These are phyloP conservation scores for Trissolcus japonicus DNA, from an alignment of 2,888 invertebrate genomes.

Conservation along the genomic window DNA sequence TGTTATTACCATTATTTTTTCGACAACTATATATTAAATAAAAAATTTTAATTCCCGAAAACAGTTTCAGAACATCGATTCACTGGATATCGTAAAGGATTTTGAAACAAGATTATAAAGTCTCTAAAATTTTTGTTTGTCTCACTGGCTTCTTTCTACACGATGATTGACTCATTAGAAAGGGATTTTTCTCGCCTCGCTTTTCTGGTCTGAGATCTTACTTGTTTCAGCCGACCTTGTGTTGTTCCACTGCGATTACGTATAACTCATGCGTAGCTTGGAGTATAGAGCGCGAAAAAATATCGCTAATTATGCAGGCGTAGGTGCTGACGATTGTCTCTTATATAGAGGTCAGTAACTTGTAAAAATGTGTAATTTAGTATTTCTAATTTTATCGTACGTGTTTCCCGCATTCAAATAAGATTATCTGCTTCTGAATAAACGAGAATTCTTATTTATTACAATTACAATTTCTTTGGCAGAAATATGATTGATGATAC, in stretches of 20 bases:
- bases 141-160: slow-evolving; percentile 13
- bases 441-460: slow-evolving; percentile 8
- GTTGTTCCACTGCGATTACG: slow-evolving; percentile 28
- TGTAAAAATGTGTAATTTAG: slow-evolving; percentile 27
- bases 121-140: slow-evolving; percentile 16
- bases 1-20: too few relatives aligned
- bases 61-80: slow-evolving; percentile 14
- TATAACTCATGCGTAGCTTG: slow-evolving; percentile 30
- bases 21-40: too few relatives aligned
- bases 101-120: slow-evolving; percentile 29
- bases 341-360: slow-evolving; percentile 45
- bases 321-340: slow-evolving; percentile 48
- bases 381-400: slow-evolving; percentile 31
- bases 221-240: slow-evolving; percentile 36
- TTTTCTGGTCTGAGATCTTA: slow-evolving; percentile 38
- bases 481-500: too few relatives aligned
- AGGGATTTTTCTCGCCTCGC: slow-evolving; percentile 50
- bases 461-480: background rate
- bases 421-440: slow-evolving; percentile 2
- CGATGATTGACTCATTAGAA: slow-evolving; percentile 52
- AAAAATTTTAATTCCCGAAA: background rate
- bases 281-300: slow-evolving; percentile 31
- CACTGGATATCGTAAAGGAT: slow-evolving; percentile 21
- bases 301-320: slow-evolving; percentile 40
- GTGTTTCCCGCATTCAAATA: slow-evolving; percentile 9